Conservation (phyloP, 92 coral and sea anemone genomes). For the Porites cylindrica region DNA sequence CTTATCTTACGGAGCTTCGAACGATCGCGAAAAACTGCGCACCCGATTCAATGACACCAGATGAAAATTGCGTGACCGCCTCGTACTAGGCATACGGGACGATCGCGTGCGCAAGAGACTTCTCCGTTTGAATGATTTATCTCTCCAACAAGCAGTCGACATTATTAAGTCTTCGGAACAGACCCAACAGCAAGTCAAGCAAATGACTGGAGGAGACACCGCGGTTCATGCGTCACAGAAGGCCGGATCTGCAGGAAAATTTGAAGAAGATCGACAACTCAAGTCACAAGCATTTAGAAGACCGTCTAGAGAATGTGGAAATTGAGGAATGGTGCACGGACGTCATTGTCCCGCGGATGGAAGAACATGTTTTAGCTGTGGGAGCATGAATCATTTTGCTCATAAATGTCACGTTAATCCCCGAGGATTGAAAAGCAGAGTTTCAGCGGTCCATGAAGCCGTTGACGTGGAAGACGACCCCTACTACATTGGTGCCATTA, state of each 20-base stretch:
- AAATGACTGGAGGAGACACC: conserved; percentile 27
- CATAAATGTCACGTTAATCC: conserved; percentile 5
- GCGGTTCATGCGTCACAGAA: conserved; percentile 12
- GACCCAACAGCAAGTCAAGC: conserved; percentile 33
- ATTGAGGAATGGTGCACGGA: conserved; percentile 25
- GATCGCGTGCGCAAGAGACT: too few species aligned
- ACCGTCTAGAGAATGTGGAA: conserved; percentile 21
- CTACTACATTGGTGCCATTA: conserved; percentile 31
- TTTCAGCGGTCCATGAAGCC: conserved; percentile 11
- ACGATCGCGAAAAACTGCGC: conserved; percentile 47
- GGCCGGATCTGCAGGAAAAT: neutral
- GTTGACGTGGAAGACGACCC: conserved; percentile 9
- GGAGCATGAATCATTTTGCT: conserved; percentile 25
- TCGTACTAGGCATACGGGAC: too few species aligned
- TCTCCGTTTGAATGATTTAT: too few species aligned
- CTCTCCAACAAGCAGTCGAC: conserved; percentile 18
- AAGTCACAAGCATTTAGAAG: neutral
- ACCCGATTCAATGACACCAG: conserved; percentile 44
- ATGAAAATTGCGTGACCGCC: neutral
- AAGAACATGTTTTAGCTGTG: conserved; percentile 25
- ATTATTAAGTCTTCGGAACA: conserved; percentile 24
- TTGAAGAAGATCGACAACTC: neutral
- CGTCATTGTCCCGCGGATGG: conserved; percentile 21
- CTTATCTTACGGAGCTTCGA: conserved; percentile 40
- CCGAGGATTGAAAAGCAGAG: neutral